Percentiles rank a stretch among this genome's conserved stretches.
These are phyloP conservation scores for Drosophila saltans DNA, from an alignment of 1,140 invertebrate genomes.

Conservation along the genomic window DNA sequence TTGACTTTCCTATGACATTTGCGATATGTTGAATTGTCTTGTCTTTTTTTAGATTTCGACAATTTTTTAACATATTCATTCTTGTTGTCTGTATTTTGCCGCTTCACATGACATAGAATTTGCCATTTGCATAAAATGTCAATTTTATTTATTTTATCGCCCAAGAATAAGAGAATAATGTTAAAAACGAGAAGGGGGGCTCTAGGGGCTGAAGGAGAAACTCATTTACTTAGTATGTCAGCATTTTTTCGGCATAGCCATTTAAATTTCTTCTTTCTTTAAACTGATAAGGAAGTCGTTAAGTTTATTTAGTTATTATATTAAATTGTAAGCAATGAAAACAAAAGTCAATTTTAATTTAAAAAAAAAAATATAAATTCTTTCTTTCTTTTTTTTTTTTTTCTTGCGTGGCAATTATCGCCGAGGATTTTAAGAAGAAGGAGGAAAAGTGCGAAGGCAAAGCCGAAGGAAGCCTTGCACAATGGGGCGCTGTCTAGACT, in stretches of 20 bases:
- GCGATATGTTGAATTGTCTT: conserved; percentile 7
- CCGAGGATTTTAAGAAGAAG: too few relatives aligned
- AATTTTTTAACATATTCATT: conserved; percentile 66
- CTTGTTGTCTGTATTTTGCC: conserved; percentile 31
- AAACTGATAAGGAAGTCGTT: conserved; percentile 9
- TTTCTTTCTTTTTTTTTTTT: not conserved
- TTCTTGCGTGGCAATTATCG: not conserved
- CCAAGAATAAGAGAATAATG: conserved; percentile 33
- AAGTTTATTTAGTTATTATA: conserved; percentile 11
- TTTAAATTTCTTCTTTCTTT: conserved; percentile 30
- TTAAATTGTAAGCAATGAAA: not conserved
- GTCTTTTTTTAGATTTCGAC: conserved; percentile 26
- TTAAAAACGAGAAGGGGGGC: not conserved
- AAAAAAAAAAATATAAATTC: not conserved
- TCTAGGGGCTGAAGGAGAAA: not conserved
- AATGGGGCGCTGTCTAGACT: conserved; percentile 43
- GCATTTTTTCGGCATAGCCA: conserved; percentile 38
- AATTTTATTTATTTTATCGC: conserved; percentile 80
- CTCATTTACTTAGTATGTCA: conserved; percentile 44
- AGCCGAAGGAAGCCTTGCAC: not conserved
- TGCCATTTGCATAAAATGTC: conserved; percentile 75
- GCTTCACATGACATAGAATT: conserved; percentile 36
- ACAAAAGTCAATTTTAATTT: not conserved
- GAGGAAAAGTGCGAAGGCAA: not conserved
- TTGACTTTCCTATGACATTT: not conserved